Conservation (phyloP, 1,140 invertebrate genomes). For the Eulimnadia texana region DNA sequence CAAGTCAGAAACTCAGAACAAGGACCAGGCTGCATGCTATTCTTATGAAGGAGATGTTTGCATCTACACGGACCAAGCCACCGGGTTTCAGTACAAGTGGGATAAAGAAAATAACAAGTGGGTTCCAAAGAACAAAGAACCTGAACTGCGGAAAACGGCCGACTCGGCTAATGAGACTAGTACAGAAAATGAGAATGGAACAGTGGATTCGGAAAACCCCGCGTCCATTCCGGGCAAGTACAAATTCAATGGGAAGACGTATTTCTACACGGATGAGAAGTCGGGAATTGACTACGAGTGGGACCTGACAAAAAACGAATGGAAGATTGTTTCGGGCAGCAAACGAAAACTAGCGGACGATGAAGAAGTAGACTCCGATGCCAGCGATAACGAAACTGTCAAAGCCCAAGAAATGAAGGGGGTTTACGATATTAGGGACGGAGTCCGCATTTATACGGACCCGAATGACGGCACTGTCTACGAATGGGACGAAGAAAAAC, state of each 20-base stretch:
- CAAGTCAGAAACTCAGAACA: conserved; percentile 13
- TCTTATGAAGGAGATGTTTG: conserved; percentile 50
- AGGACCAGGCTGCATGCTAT: conserved; percentile 34
- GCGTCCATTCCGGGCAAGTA: conserved; percentile 25
- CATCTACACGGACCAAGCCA: conserved; percentile 54
- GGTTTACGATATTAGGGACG: conserved; percentile 49
- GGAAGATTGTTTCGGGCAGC: conserved; percentile 29
- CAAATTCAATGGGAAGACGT: conserved; percentile 36
- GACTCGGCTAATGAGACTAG: conserved; percentile 7
- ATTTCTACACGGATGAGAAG: conserved; percentile 33
- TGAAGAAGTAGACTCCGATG: conserved; percentile 25
- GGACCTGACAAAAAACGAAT: conserved; percentile 39
- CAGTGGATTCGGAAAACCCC: conserved; percentile 18
- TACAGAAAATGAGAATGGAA: conserved; percentile 18
- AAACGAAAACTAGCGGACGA: conserved; percentile 23
- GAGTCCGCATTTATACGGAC: conserved; percentile 67
- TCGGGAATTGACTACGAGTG: conserved; percentile 25
- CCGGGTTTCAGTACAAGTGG: conserved; percentile 51
- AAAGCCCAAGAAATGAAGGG: conserved; percentile 29
- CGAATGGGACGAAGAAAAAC: conserved; percentile 79
- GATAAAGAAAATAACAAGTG: conserved; percentile 41
- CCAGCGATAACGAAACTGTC: conserved; percentile 24
- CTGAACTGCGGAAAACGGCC: conserved; percentile 17
- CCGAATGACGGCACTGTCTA: conserved; percentile 68
- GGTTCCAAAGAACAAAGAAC: conserved; percentile 26